Conservation (phyloP, 1,140 invertebrate genomes). For the Homalodisca vitripennis region DNA sequence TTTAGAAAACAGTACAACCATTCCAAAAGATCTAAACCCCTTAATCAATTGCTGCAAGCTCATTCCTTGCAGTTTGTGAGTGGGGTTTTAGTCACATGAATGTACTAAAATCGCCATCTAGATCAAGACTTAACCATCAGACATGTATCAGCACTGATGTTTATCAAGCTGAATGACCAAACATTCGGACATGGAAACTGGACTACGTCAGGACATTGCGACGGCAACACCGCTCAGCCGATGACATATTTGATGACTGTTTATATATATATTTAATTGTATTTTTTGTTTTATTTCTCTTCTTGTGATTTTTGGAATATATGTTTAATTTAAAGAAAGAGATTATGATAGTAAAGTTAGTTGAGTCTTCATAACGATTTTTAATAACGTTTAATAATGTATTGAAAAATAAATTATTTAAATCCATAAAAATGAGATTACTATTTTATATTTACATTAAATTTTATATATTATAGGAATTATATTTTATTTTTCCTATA, state of each 20-base stretch:
- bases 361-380: no score
- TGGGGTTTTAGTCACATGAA: constrained; percentile 12
- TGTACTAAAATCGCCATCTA: background rate
- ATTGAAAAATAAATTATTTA: no score
- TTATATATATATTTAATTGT: no score
- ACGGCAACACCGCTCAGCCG: constrained; percentile 21
- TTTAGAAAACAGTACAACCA: constrained; percentile 10
- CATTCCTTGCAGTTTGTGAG: constrained; percentile 16
- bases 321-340: constrained; percentile 7
- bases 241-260: no score
- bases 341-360: background rate
- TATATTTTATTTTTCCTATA: background rate
- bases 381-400: constrained; percentile 8
- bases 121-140: constrained; percentile 8
- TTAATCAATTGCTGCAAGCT: constrained; percentile 1
- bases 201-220: constrained; percentile 22
- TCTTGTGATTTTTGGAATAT: background rate
- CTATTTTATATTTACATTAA: background rate
- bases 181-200: constrained; percentile 24
- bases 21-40: constrained; percentile 17
- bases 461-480: no score
- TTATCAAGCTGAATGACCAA: constrained; percentile 28
- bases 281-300: no score
- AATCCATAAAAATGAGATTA: background rate
- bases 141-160: constrained; percentile 24